Percentiles rank a stretch among this genome's conserved stretches.
Evolutionary conservation across 2,113 vertebrate species (phyloP).

Genomic region (Paramormyrops kingsleyae): DNA sequence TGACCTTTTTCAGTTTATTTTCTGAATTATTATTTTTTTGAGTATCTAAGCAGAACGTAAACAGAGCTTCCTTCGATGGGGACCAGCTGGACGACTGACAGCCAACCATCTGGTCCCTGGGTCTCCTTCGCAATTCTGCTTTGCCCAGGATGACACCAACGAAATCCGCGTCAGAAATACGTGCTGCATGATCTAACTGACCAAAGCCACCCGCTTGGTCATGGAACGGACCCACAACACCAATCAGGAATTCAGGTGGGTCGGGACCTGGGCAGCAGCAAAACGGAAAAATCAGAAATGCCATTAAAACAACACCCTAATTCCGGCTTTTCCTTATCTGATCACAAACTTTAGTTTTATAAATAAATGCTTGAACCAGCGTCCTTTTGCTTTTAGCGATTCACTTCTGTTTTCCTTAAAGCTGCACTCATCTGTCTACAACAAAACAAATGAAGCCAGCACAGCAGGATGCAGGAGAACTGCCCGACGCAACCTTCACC

Average conservation of each 20-base stretch:
- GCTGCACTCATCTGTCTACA: neutral
- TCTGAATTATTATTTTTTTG: neutral
- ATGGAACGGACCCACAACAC: too few species aligned
- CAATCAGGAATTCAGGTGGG: neutral
- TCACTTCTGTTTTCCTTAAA: neutral
- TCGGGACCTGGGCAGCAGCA: neutral
- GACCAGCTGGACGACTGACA: neutral
- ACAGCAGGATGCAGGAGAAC: neutral
- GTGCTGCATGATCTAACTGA: neutral
- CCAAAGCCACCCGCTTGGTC: neutral
- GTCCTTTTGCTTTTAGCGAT: neutral
- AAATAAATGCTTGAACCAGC: conserved; percentile 2
- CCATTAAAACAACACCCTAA: neutral
- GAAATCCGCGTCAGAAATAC: neutral
- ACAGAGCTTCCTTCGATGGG: neutral
- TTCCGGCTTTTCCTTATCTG: neutral
- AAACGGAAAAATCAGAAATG: neutral
- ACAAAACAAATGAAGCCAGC: neutral
- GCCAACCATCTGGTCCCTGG: neutral
- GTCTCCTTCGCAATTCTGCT: neutral
- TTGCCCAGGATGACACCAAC: neutral
- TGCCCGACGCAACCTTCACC: neutral
- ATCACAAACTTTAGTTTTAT: neutral
- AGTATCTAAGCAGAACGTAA: neutral
- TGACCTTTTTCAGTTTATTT: neutral